A percentile compares a stretch with the other conserved stretches of the same genome.
phyloP scores from a whole-genome alignment of 2,888 invertebrate genomes.

The Nephrotoma appendiculata region DNA sequence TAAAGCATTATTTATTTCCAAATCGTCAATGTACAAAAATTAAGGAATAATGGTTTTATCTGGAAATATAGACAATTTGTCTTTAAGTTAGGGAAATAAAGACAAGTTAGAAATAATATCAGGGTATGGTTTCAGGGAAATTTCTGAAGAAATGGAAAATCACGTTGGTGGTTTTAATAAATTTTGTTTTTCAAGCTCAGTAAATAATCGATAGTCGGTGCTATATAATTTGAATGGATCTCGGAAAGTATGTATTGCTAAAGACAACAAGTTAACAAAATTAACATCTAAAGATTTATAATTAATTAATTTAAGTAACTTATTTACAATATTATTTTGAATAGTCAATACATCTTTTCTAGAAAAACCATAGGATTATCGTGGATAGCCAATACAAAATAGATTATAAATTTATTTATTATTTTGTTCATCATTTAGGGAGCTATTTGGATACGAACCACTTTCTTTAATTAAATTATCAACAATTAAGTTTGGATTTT shows the following conservation, averaged over 20 bases:
- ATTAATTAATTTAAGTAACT: too few relatives aligned
- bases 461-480: too few relatives aligned
- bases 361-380: background rate
- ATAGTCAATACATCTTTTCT: background rate
- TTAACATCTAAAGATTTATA: too few relatives aligned
- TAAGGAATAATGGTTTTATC: too few relatives aligned
- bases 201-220: background rate
- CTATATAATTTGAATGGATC: background rate
- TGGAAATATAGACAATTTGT: background rate
- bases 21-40: background rate
- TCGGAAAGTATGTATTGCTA: background rate
- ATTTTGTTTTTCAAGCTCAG: background rate
- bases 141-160: background rate
- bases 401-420: background rate
- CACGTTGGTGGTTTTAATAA: background rate
- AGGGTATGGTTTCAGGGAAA: background rate
- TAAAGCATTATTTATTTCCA: background rate
- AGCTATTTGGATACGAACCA: too few relatives aligned
- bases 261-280: too few relatives aligned
- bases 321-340: background rate
- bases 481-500: too few relatives aligned
- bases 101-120: background rate
- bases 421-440: background rate
- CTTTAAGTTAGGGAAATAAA: too few relatives aligned
- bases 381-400: background rate